Percentiles rank a stretch among this genome's conserved stretches.
These are phyloP conservation scores for Drosophila paranaensis DNA, from an alignment of 2,888 invertebrate species.

Conservation along the genomic window DNA sequence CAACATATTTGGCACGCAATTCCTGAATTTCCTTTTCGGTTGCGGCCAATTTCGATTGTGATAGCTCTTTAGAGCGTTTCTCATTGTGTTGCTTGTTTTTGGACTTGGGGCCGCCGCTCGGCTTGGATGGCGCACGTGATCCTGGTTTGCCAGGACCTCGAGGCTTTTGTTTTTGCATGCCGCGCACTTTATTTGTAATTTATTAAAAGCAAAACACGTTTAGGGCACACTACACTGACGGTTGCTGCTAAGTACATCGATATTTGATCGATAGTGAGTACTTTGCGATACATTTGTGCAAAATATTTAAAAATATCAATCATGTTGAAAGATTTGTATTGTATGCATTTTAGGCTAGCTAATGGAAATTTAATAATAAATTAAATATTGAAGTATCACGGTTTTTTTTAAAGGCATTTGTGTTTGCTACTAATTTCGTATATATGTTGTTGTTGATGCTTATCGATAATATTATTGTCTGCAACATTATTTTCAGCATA, in stretches of 20 bases:
- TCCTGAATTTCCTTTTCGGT: conserved; percentile 69
- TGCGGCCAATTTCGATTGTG: conserved; percentile 52
- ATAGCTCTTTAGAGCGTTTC: conserved; percentile 26
- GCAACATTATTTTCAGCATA: background rate
- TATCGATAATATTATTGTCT: background rate
- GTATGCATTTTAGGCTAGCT: background rate
- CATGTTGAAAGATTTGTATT: background rate
- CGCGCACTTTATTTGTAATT: conserved; percentile 11
- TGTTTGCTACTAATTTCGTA: background rate
- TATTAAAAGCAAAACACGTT: conserved; percentile 43
- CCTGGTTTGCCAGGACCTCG: conserved; percentile 31
- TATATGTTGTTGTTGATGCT: background rate
- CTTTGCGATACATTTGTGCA: background rate
- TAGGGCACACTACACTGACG: conserved; percentile 6
- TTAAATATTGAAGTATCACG: background rate
- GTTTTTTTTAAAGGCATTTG: background rate
- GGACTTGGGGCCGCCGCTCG: background rate
- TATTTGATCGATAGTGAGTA: conserved; percentile 13
- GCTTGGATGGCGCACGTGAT: conserved; percentile 7
- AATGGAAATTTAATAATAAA: background rate
- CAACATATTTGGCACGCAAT: conserved; percentile 67
- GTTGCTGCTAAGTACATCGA: conserved; percentile 13
- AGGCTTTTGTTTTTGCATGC: conserved; percentile 38
- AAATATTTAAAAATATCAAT: background rate
- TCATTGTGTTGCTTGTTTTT: conserved; percentile 30